phyloP scores from a whole-genome alignment of 2,888 invertebrate species.

The Micoletzkya japonica region DNA sequence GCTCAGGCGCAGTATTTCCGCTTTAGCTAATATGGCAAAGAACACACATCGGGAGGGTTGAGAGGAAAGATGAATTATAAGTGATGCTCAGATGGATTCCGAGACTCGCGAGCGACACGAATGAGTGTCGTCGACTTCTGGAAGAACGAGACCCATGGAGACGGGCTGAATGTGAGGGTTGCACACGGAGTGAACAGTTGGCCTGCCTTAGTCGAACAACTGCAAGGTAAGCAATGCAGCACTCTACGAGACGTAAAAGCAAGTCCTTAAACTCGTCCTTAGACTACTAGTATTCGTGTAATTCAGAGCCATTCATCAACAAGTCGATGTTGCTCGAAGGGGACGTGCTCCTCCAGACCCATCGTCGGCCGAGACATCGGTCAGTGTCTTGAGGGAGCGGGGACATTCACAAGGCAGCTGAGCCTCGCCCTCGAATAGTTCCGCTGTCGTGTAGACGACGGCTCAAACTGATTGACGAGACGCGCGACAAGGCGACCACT shows the following conservation, averaged over 20 bases:
- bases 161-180: slow-evolving; percentile 49
- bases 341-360: slow-evolving; percentile 49
- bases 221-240: slow-evolving; percentile 37
- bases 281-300: not conserved
- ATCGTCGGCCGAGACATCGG: slow-evolving; percentile 47
- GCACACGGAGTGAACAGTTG: slow-evolving; percentile 52
- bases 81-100: too few relatives aligned
- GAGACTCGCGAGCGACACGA: slow-evolving; percentile 51
- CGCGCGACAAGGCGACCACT: too few relatives aligned
- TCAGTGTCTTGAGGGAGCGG: not conserved
- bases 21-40: too few relatives aligned
- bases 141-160: slow-evolving; percentile 51
- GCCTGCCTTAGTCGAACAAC: slow-evolving; percentile 50
- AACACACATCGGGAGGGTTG: too few relatives aligned
- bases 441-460: too few relatives aligned
- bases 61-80: too few relatives aligned
- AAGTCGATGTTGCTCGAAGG: slow-evolving; percentile 56
- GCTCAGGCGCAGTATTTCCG: too few relatives aligned
- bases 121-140: slow-evolving; percentile 56
- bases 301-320: slow-evolving; percentile 52
- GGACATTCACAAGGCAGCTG: not conserved
- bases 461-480: too few relatives aligned
- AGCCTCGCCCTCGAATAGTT: too few relatives aligned
- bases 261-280: not conserved
- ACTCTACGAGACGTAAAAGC: not conserved